Conservation (phyloP, 2,797 vertebrate genomes). For the Pantherophis alleghaniensis region DNA sequence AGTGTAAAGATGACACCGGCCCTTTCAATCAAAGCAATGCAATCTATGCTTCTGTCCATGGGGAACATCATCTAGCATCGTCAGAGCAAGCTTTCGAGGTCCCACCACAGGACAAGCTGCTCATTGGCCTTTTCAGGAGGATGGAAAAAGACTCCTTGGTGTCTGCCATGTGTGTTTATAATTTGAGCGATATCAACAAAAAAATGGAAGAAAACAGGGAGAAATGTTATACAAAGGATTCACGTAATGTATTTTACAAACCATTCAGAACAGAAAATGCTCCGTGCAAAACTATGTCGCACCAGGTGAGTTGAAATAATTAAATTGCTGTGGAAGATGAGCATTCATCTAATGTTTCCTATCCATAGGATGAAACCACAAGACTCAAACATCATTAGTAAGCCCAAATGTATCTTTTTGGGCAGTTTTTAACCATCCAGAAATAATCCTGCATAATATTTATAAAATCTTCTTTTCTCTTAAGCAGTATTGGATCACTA, state of each 20-base stretch:
- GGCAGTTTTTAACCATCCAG: background rate
- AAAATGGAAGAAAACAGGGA: constrained; percentile 81
- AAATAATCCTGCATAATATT: background rate
- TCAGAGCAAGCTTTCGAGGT: background rate
- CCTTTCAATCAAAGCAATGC: constrained; percentile 72
- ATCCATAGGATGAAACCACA: constrained; percentile 5
- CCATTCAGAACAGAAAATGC: constrained; percentile 77
- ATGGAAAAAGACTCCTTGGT: constrained; percentile 56
- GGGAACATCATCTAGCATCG: constrained; percentile 40
- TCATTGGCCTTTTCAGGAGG: constrained; percentile 73
- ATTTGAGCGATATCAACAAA: constrained; percentile 80
- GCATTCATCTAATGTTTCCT: background rate
- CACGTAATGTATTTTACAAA: constrained; percentile 78
- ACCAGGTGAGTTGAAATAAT: constrained; percentile 58
- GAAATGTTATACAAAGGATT: constrained; percentile 81
- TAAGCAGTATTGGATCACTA: background rate
- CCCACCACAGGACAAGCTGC: constrained; percentile 48
- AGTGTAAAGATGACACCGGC: constrained; percentile 69
- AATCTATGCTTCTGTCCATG: constrained; percentile 61
- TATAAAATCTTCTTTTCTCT: background rate
- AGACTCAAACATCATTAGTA: background rate
- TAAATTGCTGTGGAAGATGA: background rate
- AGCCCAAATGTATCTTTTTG: background rate
- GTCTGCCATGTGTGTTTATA: constrained; percentile 91
- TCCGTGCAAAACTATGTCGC: constrained; percentile 48